Conservation (phyloP, 1,140 invertebrate genomes). For the Hyposmocoma kahamanoa region DNA sequence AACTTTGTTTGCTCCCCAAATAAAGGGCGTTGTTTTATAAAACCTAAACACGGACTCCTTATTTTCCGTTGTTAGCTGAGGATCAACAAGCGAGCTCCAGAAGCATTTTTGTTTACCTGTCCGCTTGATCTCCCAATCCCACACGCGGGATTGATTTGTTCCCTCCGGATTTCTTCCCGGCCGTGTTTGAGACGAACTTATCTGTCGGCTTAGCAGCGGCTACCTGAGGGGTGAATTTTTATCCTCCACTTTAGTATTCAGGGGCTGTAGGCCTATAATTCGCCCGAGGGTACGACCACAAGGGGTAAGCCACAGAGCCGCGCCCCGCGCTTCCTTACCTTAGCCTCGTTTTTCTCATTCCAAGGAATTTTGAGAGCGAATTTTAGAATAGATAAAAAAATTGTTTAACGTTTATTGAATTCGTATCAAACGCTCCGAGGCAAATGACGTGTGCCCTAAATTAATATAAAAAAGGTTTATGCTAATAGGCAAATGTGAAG, state of each 20-base stretch:
- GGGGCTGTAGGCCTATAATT: conserved; percentile 43
- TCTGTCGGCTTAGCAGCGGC: conserved; percentile 44
- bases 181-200: conserved; percentile 33
- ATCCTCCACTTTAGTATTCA: conserved; percentile 53
- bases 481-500: too few relatives aligned
- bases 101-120: conserved; percentile 34
- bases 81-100: conserved; percentile 31
- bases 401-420: background rate
- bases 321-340: conserved; percentile 20
- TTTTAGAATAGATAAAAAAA: background rate
- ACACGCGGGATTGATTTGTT: conserved; percentile 42
- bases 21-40: conserved; percentile 15
- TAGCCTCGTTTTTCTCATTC: conserved; percentile 22
- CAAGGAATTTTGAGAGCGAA: background rate
- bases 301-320: conserved; percentile 29
- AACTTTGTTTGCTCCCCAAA: background rate
- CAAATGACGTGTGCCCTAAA: too few relatives aligned
- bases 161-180: conserved; percentile 34
- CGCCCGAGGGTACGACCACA: conserved; percentile 36
- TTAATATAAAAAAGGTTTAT: too few relatives aligned
- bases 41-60: conserved; percentile 16
- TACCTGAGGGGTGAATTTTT: conserved; percentile 55
- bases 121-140: conserved; percentile 36
- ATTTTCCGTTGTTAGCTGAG: conserved; percentile 32
- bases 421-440: too few relatives aligned